Conservation (phyloP, 2,888 invertebrate genomes). For the Amblyjoppa proteus region DNA sequence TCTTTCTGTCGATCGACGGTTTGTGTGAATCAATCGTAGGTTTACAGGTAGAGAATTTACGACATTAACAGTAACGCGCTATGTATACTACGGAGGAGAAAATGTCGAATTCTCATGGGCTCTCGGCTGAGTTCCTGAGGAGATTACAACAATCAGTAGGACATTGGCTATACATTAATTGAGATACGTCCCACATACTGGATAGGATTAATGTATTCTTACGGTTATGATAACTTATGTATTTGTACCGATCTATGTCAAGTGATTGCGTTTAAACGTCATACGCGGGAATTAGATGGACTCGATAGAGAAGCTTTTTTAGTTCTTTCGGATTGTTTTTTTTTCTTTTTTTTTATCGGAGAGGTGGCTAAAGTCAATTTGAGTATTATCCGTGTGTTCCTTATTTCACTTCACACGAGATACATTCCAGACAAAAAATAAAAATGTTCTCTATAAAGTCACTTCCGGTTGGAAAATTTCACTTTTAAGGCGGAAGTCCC, state of each 20-base stretch:
- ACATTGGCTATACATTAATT: constrained; percentile 25
- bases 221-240: constrained; percentile 23
- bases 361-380: constrained; percentile 2
- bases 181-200: constrained; percentile 25
- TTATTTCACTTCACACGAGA: too few species aligned
- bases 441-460: too few species aligned
- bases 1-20: constrained; percentile 5
- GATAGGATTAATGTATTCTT: constrained; percentile 33
- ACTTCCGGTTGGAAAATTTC: too few species aligned
- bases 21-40: constrained; percentile 8
- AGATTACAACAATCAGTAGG: constrained; percentile 30
- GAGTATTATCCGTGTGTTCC: not conserved
- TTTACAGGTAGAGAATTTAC: constrained; percentile 33
- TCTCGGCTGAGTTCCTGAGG: not conserved
- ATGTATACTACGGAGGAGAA: constrained; percentile 27
- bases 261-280: constrained; percentile 34
- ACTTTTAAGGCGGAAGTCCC: too few species aligned
- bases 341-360: not conserved
- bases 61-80: constrained; percentile 27
- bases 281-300: constrained; percentile 24
- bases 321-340: not conserved
- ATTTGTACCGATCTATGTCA: constrained; percentile 45
- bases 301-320: not conserved
- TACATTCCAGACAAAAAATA: too few species aligned
- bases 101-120: constrained; percentile 5